Conservation (phyloP, 2,113 vertebrate species). For the Phrynosoma platyrhinos region DNA sequence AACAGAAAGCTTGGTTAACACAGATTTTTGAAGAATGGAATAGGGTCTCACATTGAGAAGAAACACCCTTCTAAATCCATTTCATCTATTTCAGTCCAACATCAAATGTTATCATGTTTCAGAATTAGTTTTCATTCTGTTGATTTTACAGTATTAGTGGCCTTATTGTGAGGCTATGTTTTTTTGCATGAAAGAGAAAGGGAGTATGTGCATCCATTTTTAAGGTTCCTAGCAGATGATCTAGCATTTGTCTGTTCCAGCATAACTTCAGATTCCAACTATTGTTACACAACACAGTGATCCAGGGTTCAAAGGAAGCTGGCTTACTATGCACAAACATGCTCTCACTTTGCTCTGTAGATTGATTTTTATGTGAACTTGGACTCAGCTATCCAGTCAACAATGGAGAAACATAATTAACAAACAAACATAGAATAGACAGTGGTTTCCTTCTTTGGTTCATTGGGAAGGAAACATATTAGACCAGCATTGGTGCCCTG, state of each 20-base stretch:
- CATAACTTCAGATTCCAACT: conserved; percentile 6
- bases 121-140: neutral
- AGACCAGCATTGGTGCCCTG: too few species aligned
- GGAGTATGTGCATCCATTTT: too few species aligned
- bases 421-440: too few species aligned
- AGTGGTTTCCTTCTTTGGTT: too few species aligned
- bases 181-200: neutral
- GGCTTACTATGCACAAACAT: neutral
- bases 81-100: neutral
- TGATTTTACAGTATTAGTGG: neutral
- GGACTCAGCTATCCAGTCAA: too few species aligned
- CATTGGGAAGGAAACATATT: too few species aligned
- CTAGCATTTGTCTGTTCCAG: neutral
- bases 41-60: neutral
- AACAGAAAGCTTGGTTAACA: neutral
- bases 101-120: neutral
- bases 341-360: neutral
- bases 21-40: neutral
- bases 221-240: neutral
- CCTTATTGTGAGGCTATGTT: neutral
- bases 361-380: too few species aligned
- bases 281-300: neutral
- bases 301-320: neutral
- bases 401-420: too few species aligned
- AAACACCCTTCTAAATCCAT: neutral